Evolutionary conservation across 2,797 vertebrate species (phyloP), one percentile per base, ranked within the genome.

Genomic region (Netta rufina): DNA sequence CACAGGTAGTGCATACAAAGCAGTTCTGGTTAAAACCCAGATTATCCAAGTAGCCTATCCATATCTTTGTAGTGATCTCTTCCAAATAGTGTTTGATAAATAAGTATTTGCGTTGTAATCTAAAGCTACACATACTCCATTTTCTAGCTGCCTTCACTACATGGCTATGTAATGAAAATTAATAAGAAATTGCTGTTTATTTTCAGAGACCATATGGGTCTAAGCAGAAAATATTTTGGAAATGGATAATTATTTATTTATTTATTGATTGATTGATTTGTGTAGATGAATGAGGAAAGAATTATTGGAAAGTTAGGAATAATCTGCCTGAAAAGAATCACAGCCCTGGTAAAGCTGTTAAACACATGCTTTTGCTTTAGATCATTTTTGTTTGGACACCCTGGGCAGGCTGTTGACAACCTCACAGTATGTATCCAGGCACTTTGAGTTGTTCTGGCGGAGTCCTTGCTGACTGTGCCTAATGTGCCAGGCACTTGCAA

Each of bases 361-460:
- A 91, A 62, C 66, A 60, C 22, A 27, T 28, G 32, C 11, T 7
- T 84, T 91, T 91, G 2, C 60, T 91, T 79, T 74, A 73, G 70
- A 47, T 88, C 1, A 38, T 79, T 73, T 73, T 7, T 43, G 66
- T 73, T 89, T 79, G 51, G 47, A 36, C 38, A 39, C 25, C 33
- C 3, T 25, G n/a, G 32, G 32, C 32, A 92, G 8, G 27, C 87
- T 0, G 0, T 7, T 89, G 72, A 53, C 69, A 62, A 47, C 54
- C 38, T 60, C 49, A 66, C 45, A 54, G 78, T 7, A 2, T 8
- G 10, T 22, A 54, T 56, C 45, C 41, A 82, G 56, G 38, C 8
- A n/a, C 57, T 79, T 32, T 0, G 0, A 1, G 0, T 30, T 74
- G 30, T 45, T 92, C 32, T 24, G 5, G 13, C 4, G 8, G 10